A percentile compares a stretch with the other conserved stretches of the same genome.
These are phyloP conservation scores for Phoenoteleia sp. DNA, from an alignment of 2,888 invertebrate genomes.

Conservation along the genomic window DNA sequence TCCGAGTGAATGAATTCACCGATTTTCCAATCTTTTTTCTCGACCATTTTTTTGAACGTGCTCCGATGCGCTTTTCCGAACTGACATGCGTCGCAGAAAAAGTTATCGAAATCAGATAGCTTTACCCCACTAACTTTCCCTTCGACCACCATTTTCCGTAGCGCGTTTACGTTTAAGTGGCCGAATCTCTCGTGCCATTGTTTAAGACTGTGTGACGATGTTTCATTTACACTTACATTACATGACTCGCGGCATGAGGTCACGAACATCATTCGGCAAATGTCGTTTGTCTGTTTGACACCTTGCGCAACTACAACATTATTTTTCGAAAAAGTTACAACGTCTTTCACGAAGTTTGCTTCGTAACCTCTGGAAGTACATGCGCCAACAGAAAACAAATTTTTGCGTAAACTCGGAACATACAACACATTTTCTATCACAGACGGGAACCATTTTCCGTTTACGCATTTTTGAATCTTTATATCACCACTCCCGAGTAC, in stretches of 20 bases:
- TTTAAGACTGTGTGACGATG: not conserved
- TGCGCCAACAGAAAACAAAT: slow-evolving; percentile 56
- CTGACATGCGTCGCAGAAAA: slow-evolving; percentile 12
- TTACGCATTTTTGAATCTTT: not conserved
- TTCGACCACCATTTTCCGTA: not conserved
- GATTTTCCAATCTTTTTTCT: not conserved
- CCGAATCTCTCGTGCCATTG: not conserved
- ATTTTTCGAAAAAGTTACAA: not conserved
- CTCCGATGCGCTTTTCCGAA: not conserved
- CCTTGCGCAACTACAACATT: not conserved
- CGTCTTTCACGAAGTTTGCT: not conserved
- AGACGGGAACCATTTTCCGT: slow-evolving; percentile 4
- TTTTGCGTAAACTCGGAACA: slow-evolving; percentile 35
- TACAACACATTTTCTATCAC: slow-evolving; percentile 36
- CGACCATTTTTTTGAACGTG: not conserved
- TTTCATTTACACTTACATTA: not conserved
- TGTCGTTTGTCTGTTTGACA: slow-evolving; percentile 42
- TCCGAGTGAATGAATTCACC: slow-evolving; percentile 64
- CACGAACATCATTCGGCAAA: not conserved
- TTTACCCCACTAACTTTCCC: not conserved
- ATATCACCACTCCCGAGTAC: slow-evolving; percentile 14
- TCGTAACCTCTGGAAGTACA: slow-evolving; percentile 12
- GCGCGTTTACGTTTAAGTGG: not conserved
- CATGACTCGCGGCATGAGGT: not conserved
- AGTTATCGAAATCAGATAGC: not conserved